Evolutionary conservation across 1,140 invertebrate species (phyloP), one percentile per base, ranked within the genome.

Genomic region (Heliconius hermathena): DNA sequence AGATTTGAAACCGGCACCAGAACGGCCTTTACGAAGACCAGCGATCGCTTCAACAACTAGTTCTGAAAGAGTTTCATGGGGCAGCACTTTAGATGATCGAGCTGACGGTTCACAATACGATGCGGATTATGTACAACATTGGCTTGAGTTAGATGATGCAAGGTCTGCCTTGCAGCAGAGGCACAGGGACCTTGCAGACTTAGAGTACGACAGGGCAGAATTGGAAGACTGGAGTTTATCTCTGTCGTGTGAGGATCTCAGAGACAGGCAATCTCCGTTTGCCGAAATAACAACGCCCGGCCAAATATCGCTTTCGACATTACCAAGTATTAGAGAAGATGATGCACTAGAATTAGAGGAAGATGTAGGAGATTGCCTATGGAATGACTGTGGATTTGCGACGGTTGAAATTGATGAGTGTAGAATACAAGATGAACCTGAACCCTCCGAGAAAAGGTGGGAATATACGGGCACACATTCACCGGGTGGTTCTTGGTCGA

Each of bases 191-290:
- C 89, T 96, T 73, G 94, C 96, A 52, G 96, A 97, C 86, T 93
- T 97, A 82, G 96, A 97, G 87, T 97, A 97, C 85, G 97, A 97
- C 87, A 95, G 96, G 82, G 96, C 97, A 8, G 97, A 97, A 90
- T 90, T 97, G 74, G 97, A 97, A 93, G 97, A 97, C 87, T 97
- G 97, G 97, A 97, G 96, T 87, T 95, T 97, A 89, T 96, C 96
- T 57, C 87, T 97, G 57, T 97, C 97, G 5, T 96, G 95, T 78
- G 96, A 97, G 87, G 96, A 97, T 89, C 90, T 96, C 73, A 94
- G 94, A 82, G 95, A 96, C 81, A 94, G 95, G 78, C 91, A 93
- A 76, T 94, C 94, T 9, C 96, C 97, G 0, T 95, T 94, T 60
- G 91, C 90, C 46, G 94, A 93, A 84, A 93, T 95, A 49, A 91